These are phyloP conservation scores for Pteropus rufus DNA, from an alignment of 2,797 vertebrate species.

Conservation along the genomic window DNA sequence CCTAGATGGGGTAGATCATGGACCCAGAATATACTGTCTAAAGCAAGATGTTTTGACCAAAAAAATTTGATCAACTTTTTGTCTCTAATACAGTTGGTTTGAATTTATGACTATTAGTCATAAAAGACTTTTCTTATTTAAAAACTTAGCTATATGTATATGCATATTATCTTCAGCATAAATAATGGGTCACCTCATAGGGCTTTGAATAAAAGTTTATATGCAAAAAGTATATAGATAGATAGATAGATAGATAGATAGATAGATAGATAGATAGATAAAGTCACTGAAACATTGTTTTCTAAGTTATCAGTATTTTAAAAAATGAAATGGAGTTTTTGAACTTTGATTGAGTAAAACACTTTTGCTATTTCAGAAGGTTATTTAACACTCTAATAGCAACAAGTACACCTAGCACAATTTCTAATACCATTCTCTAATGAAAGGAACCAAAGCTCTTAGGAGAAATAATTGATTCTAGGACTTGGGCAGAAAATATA, in stretches of 20 bases:
- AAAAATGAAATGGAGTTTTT: background rate
- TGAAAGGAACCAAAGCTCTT: background rate
- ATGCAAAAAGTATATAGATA: background rate
- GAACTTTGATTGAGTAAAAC: background rate
- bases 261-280: background rate
- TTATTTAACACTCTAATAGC: background rate
- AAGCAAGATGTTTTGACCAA: background rate
- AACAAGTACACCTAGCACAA: background rate
- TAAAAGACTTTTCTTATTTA: background rate
- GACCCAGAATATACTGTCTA: background rate
- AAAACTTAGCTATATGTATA: background rate
- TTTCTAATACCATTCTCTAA: background rate
- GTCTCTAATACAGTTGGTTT: background rate
- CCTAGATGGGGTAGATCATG: background rate
- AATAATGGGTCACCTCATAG: background rate
- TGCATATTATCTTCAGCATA: background rate
- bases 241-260: too few species aligned
- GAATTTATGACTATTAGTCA: background rate
- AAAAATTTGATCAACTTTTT: background rate
- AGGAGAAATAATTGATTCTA: background rate
- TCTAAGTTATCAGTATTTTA: background rate
- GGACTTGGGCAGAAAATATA: background rate
- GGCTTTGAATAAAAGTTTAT: slow-evolving; percentile 4
- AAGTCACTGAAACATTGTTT: background rate
- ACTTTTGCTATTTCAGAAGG: background rate